phyloP scores from a whole-genome alignment of 2,797 vertebrate genomes.

The Xyrichtys novacula region DNA sequence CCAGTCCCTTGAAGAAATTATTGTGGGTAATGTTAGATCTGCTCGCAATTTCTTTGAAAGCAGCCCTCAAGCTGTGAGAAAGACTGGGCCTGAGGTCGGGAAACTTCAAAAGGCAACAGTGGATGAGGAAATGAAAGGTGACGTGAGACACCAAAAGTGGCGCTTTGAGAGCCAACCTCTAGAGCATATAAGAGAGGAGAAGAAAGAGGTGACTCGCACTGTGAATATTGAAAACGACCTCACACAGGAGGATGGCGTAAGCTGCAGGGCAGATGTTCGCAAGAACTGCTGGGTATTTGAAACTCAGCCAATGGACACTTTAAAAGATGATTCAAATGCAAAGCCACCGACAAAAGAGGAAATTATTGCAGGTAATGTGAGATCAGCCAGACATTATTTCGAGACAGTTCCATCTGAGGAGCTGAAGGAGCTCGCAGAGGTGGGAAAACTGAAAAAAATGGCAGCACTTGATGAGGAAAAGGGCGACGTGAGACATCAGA shows the following conservation, averaged over 20 bases:
- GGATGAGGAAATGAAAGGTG: constrained; percentile 88
- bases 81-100: constrained; percentile 85
- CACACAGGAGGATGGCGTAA: constrained; percentile 86
- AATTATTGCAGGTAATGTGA: constrained; percentile 90
- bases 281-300: constrained; percentile 93
- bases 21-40: constrained; percentile 91
- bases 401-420: constrained; percentile 89
- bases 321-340: constrained; percentile 88
- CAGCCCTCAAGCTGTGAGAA: constrained; percentile 85
- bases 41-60: constrained; percentile 93
- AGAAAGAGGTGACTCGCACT: constrained; percentile 86
- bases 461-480: constrained; percentile 87
- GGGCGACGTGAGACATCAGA: constrained; percentile 92
- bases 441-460: constrained; percentile 89
- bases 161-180: constrained; percentile 91
- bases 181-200: constrained; percentile 90
- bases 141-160: constrained; percentile 93
- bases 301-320: constrained; percentile 90
- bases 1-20: constrained; percentile 84
- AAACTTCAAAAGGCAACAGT: constrained; percentile 86
- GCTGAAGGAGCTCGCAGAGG: constrained; percentile 87
- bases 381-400: constrained; percentile 90
- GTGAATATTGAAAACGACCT: constrained; percentile 88
- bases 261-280: constrained; percentile 85
- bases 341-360: constrained; percentile 79